Evolutionary conservation across 2,888 invertebrate species (phyloP).

Genomic region (Galeruca laticollis): DNA sequence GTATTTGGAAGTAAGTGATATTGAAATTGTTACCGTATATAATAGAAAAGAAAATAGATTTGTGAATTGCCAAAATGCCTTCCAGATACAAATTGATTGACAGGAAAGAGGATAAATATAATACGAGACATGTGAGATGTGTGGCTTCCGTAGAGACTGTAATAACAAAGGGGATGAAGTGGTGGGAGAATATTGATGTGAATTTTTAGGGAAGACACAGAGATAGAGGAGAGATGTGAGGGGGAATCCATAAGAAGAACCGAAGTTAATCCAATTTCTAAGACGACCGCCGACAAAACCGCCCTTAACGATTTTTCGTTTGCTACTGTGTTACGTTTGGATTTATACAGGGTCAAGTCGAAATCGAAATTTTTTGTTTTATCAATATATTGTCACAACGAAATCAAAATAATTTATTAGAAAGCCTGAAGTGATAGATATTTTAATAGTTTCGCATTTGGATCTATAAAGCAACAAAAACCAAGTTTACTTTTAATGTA

Average conservation of each 20-base stretch:
- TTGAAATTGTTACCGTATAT: neutral
- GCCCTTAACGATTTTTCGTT: slow-evolving; percentile 39
- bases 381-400: no score
- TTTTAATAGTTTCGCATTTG: no score
- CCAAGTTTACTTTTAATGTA: no score
- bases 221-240: neutral
- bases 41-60: slow-evolving; percentile 25
- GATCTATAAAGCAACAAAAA: no score
- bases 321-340: slow-evolving; percentile 15
- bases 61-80: slow-evolving; percentile 23
- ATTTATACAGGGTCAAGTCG: neutral
- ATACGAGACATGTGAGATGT: slow-evolving; percentile 49
- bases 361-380: no score
- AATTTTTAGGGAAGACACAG: slow-evolving; percentile 28
- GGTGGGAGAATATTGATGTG: slow-evolving; percentile 47
- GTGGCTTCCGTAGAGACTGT: slow-evolving; percentile 59
- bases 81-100: slow-evolving; percentile 44
- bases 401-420: no score
- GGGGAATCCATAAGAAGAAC: slow-evolving; percentile 44
- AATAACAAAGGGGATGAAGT: slow-evolving; percentile 48
- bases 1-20: no score
- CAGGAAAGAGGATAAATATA: slow-evolving; percentile 43
- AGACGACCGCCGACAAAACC: slow-evolving; percentile 56
- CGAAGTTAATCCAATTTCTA: slow-evolving; percentile 55
- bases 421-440: no score